Base-by-base conservation (phyloP, 2,888 invertebrate genomes). In the Cordilura impudica region DNA sequence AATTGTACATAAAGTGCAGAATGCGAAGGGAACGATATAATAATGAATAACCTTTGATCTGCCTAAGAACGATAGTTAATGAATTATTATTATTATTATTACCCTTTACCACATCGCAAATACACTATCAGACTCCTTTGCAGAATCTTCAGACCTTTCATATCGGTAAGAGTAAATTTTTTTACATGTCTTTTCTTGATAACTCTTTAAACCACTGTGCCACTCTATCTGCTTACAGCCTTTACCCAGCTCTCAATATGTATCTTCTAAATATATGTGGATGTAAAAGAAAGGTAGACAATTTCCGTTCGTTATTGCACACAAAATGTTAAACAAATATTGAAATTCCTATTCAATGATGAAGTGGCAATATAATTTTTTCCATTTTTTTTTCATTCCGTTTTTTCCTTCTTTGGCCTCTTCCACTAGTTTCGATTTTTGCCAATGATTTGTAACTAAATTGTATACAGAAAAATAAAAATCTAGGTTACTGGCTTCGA, bases 261-360 rank as follows among this genome's bases (percentile, higher is more conserved):
- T 29, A 54, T 43, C 12, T 47, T 29, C 10, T 51, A 21, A 19
- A 7, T 45, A n/a, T 21, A 39, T 19, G 14, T 70, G 26, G 35
- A 43, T 51, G 43, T 66, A 35, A 66, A 67, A 45, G 26, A 47
- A 66, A 71, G 71, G 67, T 75, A 79, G 79, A 79, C 79, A 79
- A 79, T 79, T 79, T 79, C 79, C 79, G 70, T 75, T 79, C 79
- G 66, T 79, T 79, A 79, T 79, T 71, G 71, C 74, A 79, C 74
- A 75, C 66, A 75, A 79, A 75, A 79, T 75, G 71, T 63, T 79
- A 69, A 75, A 71, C 75, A 79, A 79, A 79, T 79, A 79, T 75
- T 75, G 79, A 75, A 75, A 72, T 72, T 79, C 71, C 71, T 63
- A 72, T 79, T 79, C 75, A 75, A 72, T 79, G 75, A 79, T 79